Evolutionary conservation across 2,888 invertebrate genomes (phyloP), one percentile per base, ranked within the genome.

Genomic region (Apotomis betuletana): DNA sequence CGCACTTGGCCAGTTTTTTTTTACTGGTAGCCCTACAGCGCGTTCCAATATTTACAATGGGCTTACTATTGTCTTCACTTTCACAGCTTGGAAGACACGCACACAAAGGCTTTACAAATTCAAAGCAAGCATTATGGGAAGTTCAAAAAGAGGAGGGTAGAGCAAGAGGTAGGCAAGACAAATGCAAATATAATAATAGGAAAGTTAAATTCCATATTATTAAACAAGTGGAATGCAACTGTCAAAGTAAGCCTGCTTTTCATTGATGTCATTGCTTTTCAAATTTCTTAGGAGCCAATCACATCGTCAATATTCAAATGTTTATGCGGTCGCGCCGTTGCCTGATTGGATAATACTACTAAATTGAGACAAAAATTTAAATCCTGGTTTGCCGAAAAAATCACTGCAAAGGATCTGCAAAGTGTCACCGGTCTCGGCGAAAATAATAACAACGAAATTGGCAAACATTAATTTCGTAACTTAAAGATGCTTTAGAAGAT

Each of bases 381-480:
- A 49, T 9, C 49, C 9, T 15, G 44, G 13, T n/a, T 9, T 12
- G 44, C 10, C 12, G 8, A 64, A 55, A 54, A 59, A 13, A 51
- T 13, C 51, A 3, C 38, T 38, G n/a, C 38, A 67, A n/a, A 41
- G 41, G 49, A 44, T 27, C 49, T 46, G 55, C 38, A 44, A 58
- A 9, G 59, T 9, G 10, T 9, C 15, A 57, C 59, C 51, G 67
- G 67, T 15, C 9, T 13, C 8, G 13, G 52, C 44, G 15, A 69
- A 69, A 62, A 69, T 62, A 57, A 69, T 62, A 63, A 57, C 51
- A 63, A 51, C 46, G 3, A 41, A 51, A 49, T 59, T 58, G 8
- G 10, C 55, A 2, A 62, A n/a, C 5, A 51, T 36, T 54, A 41
- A 57, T 46, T 70, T n/a, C 10, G 10, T 46, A 44, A 49, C 3